phyloP scores from a whole-genome alignment of 2,888 invertebrate genomes.

The Nephrotoma guestfalica region DNA sequence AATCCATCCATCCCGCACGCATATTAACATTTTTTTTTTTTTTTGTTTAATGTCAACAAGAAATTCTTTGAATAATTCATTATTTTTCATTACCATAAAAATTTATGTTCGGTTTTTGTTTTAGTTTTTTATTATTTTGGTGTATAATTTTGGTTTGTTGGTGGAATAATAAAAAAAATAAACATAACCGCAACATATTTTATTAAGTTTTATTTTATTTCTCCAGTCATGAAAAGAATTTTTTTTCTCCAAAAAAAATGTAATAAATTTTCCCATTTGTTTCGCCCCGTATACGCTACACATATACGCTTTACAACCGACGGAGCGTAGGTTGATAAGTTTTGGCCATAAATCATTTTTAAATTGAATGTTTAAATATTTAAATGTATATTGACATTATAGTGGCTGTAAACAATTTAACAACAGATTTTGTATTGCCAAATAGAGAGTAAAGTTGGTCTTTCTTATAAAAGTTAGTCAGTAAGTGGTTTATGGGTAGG shows the following conservation, averaged over 20 bases:
- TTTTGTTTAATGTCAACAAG: background rate
- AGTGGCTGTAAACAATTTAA: no score
- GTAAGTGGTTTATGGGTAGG: no score
- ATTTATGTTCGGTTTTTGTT: background rate
- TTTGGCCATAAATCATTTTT: background rate
- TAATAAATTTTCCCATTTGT: background rate
- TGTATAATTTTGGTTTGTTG: background rate
- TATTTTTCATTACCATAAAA: background rate
- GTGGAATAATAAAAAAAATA: background rate
- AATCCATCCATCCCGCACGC: background rate
- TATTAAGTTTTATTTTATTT: background rate
- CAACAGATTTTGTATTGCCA: no score
- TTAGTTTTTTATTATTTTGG: background rate
- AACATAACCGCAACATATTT: background rate
- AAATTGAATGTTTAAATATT: background rate
- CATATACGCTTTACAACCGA: background rate
- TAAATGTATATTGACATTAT: background rate
- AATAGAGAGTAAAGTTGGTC: no score
- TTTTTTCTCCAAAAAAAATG: background rate
- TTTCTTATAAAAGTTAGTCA: no score
- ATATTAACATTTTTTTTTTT: background rate
- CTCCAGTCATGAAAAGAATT: background rate
- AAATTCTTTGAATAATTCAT: background rate
- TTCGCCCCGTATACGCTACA: background rate
- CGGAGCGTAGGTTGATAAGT: background rate